phyloP scores from a whole-genome alignment of 2,797 vertebrate species.

The Borostomias antarcticus region DNA sequence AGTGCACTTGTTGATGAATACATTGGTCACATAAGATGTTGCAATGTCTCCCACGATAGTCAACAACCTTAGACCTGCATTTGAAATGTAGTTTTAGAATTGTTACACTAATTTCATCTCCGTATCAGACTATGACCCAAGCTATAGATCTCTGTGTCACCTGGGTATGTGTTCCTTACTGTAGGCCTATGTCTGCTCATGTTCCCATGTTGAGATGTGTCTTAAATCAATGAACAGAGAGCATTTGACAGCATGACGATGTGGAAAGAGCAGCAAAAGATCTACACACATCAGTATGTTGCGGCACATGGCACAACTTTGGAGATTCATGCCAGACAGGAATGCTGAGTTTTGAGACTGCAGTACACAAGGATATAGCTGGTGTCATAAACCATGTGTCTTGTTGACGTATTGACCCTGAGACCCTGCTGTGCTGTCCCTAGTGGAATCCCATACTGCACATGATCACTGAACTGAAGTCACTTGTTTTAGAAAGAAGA shows the following conservation, averaged over 20 bases:
- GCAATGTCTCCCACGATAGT: too few relatives aligned
- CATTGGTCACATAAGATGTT: too few relatives aligned
- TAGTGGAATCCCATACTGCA: neutral
- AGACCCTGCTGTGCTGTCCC: constrained; percentile 33
- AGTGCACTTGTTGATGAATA: too few relatives aligned
- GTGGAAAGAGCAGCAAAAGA: constrained; percentile 34
- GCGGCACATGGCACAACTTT: constrained; percentile 10
- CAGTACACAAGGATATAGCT: neutral
- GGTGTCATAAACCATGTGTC: constrained; percentile 39
- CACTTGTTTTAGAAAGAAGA: too few relatives aligned
- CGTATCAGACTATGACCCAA: neutral
- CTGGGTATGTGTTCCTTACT: too few relatives aligned
- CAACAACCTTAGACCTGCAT: too few relatives aligned
- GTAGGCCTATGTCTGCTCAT: constrained; percentile 9
- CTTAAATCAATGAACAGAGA: constrained; percentile 18
- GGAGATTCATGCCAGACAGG: constrained; percentile 37
- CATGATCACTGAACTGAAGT: constrained; percentile 1
- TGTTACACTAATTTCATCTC: too few relatives aligned
- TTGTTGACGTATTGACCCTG: constrained; percentile 52
- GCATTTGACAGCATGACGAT: constrained; percentile 27
- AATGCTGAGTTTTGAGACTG: constrained; percentile 30
- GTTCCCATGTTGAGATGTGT: constrained; percentile 37
- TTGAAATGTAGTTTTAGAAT: too few relatives aligned
- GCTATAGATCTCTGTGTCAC: neutral
- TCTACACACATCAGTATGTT: neutral